These are phyloP conservation scores for Platycercus adscitus DNA, from an alignment of 2,113 vertebrate genomes.

Conservation along the genomic window DNA sequence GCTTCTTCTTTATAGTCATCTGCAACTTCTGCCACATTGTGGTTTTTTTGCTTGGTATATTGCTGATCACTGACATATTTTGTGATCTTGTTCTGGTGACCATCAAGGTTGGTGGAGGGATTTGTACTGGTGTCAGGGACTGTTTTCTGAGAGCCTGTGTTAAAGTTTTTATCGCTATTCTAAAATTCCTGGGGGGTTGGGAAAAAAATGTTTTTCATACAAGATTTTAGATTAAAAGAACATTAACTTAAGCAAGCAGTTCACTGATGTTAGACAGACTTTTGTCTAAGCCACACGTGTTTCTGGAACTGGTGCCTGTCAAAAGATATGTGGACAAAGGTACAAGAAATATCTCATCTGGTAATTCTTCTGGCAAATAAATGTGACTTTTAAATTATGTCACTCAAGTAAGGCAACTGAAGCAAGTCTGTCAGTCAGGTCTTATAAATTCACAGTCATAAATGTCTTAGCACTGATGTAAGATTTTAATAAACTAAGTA, in stretches of 20 bases:
- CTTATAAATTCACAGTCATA: neutral
- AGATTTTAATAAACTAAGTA: slow-evolving; percentile 13
- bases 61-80: neutral
- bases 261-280: neutral
- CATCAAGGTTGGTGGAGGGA: neutral
- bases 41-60: neutral
- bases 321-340: neutral
- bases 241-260: fast-evolving
- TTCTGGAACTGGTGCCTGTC: neutral
- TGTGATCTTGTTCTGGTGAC: neutral
- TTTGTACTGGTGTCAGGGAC: neutral
- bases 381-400: neutral
- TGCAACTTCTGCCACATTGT: neutral
- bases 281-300: neutral
- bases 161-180: neutral
- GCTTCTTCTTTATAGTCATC: neutral
- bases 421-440: neutral
- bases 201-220: neutral
- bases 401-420: neutral
- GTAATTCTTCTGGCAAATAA: neutral
- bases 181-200: neutral
- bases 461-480: neutral
- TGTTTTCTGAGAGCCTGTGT: neutral
- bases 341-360: neutral
- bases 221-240: neutral